Evolutionary conservation across 2,797 vertebrate genomes (phyloP), one percentile per base, ranked within the genome.

Genomic region (Brachymystax lenok): DNA sequence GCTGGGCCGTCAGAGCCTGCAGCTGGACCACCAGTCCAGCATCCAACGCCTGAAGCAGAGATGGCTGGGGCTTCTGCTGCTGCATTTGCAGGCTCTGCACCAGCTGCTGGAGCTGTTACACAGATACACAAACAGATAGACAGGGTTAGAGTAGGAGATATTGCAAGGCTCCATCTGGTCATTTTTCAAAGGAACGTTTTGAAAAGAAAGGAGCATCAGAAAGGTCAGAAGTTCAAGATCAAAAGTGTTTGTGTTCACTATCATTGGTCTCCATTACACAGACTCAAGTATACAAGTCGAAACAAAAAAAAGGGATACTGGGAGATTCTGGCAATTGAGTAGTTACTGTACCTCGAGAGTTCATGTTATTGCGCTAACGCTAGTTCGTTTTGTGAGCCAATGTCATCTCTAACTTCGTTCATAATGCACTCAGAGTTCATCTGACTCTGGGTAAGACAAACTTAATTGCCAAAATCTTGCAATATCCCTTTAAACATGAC

Each of bases 51-150:
- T 99, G 98, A 76, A 99, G 95, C 67, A 99, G 92, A 1, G 98
- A 99, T 0, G 98, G 98, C 78, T 99, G 98, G 5, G 98, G 98
- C 90, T 99, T 99, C 92, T 99, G 98, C 88, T 99, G 98, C 81
- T 99, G 98, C 88, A 99, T 95, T 90, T 99, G 98, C 70, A 99
- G 90, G 35, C 96, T 99, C 82, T 99, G 98, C 52, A 99, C 98
- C 88, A 99, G 92, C 85, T 99, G 98, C 90, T 99, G 98, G 82
- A 99, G 95, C 97, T 99, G 75, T 59, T 14, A 87, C 81, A 19
- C 68, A 77, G 75, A 71, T n/a, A 75, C 12, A 35, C 12, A 71
- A 4, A 27, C 5, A 21, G 21, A 71, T n/a, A 67, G 24, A 69
- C 5, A 35, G 2, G 17, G 0, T 21, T 7, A 74, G 6, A 79